Percentiles rank a stretch among this genome's conserved stretches.
Evolutionary conservation across 2,888 invertebrate species (phyloP).

Genomic region (Dicyrtomina minuta): DNA sequence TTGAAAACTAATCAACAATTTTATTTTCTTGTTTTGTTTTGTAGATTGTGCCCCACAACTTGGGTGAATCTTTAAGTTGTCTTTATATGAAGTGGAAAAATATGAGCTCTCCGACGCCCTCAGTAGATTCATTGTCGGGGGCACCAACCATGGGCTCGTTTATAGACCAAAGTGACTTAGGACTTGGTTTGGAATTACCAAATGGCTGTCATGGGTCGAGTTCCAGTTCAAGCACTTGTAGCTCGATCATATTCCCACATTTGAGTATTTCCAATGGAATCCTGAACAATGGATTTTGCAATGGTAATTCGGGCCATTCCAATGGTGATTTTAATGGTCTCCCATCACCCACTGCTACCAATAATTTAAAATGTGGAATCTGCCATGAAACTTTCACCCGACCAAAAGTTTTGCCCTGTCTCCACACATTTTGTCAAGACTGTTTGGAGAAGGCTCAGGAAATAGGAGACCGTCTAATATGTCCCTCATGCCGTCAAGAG

Average conservation of each 20-base stretch:
- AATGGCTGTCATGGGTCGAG: conserved; percentile 70
- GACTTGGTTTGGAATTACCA: conserved; percentile 61
- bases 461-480: conserved; percentile 71
- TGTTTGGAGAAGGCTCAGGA: conserved; percentile 75
- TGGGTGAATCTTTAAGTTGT: conserved; percentile 17
- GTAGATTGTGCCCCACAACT: conserved; percentile 21
- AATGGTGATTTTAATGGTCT: conserved; percentile 43
- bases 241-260: conserved; percentile 53
- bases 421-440: conserved; percentile 79
- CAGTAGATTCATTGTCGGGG: conserved; percentile 86
- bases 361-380: conserved; percentile 63
- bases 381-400: conserved; percentile 75
- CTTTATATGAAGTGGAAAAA: conserved; percentile 38
- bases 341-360: conserved; percentile 42
- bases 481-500: conserved; percentile 68
- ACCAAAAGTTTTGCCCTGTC: conserved; percentile 76
- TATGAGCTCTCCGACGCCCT: conserved; percentile 66
- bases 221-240: conserved; percentile 71
- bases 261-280: conserved; percentile 50
- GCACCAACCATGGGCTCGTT: conserved; percentile 89
- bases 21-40: conserved; percentile 10
- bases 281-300: conserved; percentile 59
- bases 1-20: too few relatives aligned
- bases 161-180: conserved; percentile 74
- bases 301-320: conserved; percentile 22